These are phyloP conservation scores for Drosophila aldrichi DNA, from an alignment of 2,888 invertebrate species.

Conservation along the genomic window DNA sequence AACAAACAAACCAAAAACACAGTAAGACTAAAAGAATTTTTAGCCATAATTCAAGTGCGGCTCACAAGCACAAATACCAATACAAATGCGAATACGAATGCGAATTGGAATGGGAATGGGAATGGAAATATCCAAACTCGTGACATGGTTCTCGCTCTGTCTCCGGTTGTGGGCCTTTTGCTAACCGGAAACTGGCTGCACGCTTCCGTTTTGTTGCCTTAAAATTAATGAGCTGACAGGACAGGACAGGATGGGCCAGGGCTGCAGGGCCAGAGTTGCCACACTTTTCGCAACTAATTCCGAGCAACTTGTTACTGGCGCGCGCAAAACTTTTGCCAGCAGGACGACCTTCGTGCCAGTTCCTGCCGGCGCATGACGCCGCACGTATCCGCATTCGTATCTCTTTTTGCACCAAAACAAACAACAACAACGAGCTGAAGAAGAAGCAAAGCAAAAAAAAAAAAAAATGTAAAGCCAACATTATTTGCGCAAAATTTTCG, in stretches of 20 bases:
- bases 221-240: slow-evolving; percentile 78
- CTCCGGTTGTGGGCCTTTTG: slow-evolving; percentile 58
- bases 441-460: slow-evolving; percentile 12
- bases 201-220: slow-evolving; percentile 81
- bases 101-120: slow-evolving; percentile 12
- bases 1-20: slow-evolving; percentile 30
- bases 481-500: slow-evolving; percentile 79
- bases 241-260: slow-evolving; percentile 9
- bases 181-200: slow-evolving; percentile 81
- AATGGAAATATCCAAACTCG: slow-evolving; percentile 47
- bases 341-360: slow-evolving; percentile 76
- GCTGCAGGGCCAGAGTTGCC: slow-evolving; percentile 63
- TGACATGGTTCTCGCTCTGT: slow-evolving; percentile 63
- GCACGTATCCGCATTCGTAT: slow-evolving; percentile 72
- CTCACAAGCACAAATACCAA: slow-evolving; percentile 31
- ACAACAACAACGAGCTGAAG: slow-evolving; percentile 21
- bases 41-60: slow-evolving; percentile 71
- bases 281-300: slow-evolving; percentile 79
- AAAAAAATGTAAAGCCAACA: slow-evolving; percentile 61
- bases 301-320: slow-evolving; percentile 74
- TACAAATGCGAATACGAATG: slow-evolving; percentile 26
- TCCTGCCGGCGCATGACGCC: slow-evolving; percentile 72
- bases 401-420: slow-evolving; percentile 34
- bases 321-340: slow-evolving; percentile 63
- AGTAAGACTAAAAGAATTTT: slow-evolving; percentile 58